These are phyloP conservation scores for Protaetia brevitarsis DNA, from an alignment of 1,140 invertebrate species.

Conservation along the genomic window DNA sequence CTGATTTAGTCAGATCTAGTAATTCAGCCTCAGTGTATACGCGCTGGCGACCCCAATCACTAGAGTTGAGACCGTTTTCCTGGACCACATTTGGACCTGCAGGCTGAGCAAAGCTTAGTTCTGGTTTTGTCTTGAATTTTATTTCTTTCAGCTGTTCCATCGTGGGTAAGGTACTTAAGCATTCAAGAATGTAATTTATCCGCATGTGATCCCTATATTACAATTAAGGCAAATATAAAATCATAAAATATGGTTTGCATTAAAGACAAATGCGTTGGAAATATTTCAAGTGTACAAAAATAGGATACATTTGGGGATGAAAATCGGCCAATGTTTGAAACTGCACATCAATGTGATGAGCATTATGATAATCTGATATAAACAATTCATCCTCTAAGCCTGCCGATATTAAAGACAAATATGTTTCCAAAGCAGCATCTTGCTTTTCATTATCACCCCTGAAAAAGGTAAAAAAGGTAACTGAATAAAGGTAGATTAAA, in stretches of 20 bases:
- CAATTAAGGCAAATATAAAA: neutral
- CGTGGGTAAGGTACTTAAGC: constrained; percentile 36
- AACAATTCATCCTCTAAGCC: constrained; percentile 65
- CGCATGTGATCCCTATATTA: constrained; percentile 41
- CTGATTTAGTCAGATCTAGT: constrained; percentile 61
- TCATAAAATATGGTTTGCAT: neutral
- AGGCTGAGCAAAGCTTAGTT: neutral
- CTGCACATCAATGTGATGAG: constrained; percentile 61
- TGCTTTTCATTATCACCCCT: constrained; percentile 51
- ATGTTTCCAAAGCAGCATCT: constrained; percentile 54
- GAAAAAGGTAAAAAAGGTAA: constrained; percentile 38
- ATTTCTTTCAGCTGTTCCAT: neutral
- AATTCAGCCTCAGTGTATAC: constrained; percentile 42
- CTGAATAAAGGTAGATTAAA: too few relatives aligned
- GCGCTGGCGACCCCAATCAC: neutral
- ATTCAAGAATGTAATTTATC: constrained; percentile 41
- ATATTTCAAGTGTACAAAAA: too few relatives aligned
- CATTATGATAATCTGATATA: constrained; percentile 65
- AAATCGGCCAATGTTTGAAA: constrained; percentile 57
- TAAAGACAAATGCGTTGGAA: too few relatives aligned
- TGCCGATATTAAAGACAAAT: constrained; percentile 60
- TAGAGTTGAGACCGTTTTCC: neutral
- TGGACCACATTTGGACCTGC: neutral
- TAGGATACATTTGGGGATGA: constrained; percentile 65
- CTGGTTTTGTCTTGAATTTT: neutral